phyloP scores from a whole-genome alignment of 2,888 invertebrate genomes.

The Teleogryllus oceanicus region DNA sequence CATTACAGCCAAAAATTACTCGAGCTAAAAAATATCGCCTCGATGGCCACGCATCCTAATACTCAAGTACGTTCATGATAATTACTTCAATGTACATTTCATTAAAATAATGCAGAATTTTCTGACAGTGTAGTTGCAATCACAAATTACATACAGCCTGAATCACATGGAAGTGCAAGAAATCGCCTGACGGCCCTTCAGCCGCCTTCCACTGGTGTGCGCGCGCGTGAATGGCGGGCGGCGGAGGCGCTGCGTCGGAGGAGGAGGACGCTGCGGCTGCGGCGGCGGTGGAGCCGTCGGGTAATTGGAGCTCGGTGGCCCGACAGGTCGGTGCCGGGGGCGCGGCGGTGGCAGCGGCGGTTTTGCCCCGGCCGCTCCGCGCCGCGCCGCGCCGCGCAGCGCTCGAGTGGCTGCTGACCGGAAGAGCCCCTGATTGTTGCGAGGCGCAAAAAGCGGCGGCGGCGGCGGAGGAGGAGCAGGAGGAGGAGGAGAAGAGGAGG shows the following conservation, averaged over 20 bases:
- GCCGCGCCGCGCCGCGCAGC: background rate
- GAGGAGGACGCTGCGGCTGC: background rate
- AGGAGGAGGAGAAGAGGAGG: background rate
- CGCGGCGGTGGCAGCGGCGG: background rate
- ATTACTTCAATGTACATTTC: too few relatives aligned
- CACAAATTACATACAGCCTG: too few relatives aligned
- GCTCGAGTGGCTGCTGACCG: background rate
- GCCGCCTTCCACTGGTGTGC: too few relatives aligned
- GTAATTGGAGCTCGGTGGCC: conserved; percentile 18
- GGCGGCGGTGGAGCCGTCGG: background rate
- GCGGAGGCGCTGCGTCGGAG: background rate
- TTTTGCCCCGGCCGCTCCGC: background rate
- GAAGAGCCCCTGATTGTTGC: conserved; percentile 8
- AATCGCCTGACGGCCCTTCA: too few relatives aligned
- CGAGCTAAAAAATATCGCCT: too few relatives aligned
- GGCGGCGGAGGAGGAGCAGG: background rate
- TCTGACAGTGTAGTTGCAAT: too few relatives aligned
- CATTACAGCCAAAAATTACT: too few relatives aligned
- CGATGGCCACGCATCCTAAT: too few relatives aligned
- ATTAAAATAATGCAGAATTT: too few relatives aligned
- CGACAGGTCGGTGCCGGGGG: conserved; percentile 10
- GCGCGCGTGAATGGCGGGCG: background rate
- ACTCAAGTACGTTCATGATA: too few relatives aligned
- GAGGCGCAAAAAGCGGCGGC: background rate
- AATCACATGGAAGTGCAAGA: too few relatives aligned